Evolutionary conservation across 2,113 vertebrate species (phyloP).

Genomic region (Oncorhynchus masou): DNA sequence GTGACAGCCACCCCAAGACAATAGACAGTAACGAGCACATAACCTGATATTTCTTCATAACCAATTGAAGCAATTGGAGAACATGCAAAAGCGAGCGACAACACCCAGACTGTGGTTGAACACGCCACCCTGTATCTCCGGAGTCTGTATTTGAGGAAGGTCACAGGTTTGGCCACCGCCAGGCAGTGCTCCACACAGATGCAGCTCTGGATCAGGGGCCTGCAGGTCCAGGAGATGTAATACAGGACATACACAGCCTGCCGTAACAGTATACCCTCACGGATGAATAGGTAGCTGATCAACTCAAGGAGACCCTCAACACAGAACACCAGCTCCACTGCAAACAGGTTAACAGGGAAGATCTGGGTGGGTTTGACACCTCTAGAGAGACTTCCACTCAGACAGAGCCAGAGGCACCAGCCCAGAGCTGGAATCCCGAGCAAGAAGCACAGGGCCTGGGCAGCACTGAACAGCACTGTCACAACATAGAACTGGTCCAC

Average conservation of each 20-base stretch:
- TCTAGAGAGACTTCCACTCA: too few relatives aligned
- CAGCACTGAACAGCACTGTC: too few relatives aligned
- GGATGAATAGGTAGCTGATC: too few relatives aligned
- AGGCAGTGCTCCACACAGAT: slow-evolving; percentile 33
- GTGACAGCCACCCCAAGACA: neutral
- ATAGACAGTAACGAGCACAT: neutral
- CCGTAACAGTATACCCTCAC: too few relatives aligned
- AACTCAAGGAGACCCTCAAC: too few relatives aligned
- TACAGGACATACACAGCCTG: too few relatives aligned
- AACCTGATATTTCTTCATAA: neutral
- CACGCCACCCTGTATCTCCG: slow-evolving; percentile 7
- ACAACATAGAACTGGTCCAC: too few relatives aligned
- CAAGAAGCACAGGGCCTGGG: neutral
- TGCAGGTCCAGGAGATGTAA: neutral
- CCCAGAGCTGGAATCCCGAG: too few relatives aligned
- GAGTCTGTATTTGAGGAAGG: slow-evolving; percentile 20
- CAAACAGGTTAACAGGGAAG: too few relatives aligned
- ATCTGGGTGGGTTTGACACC: too few relatives aligned
- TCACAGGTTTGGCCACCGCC: slow-evolving; percentile 1
- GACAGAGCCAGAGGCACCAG: too few relatives aligned
- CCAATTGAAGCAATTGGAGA: neutral
- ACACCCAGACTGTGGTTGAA: neutral
- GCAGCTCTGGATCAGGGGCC: slow-evolving; percentile 19
- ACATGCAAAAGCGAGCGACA: neutral
- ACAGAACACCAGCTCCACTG: too few relatives aligned